Base-by-base conservation (phyloP, 2,888 invertebrate genomes). In the Epirrhoe tristata region DNA sequence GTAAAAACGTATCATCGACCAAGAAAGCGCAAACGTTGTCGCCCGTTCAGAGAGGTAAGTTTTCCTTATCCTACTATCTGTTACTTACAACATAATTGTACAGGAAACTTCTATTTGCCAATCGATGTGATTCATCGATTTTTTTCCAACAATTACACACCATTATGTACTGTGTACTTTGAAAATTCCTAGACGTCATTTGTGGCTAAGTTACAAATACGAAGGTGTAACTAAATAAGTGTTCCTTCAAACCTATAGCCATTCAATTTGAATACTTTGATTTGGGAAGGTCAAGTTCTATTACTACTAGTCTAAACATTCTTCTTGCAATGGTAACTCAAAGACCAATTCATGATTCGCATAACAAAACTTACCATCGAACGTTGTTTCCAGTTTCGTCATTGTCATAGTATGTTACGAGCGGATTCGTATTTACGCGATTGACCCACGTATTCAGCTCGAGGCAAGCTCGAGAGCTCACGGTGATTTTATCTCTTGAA, bases 21-120 rank as follows among this genome's bases (percentile, higher is more conserved):
- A 89, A 87, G 73, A 91, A 90, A 67, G 76, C 88, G 0, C 86
- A 84, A 66, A 85, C 89, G 0, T 71, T 87, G 53, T 86, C 91
- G 17, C 84, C 90, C 0, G 76, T 77, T 6, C 80, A 81, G 62
- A 88, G 78, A 84, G 85, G 93, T 92, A 77, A 73, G 83, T 71
- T 24, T 52, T 12, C 24, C 10, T 24, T n/a, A 39, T 34, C 46
- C 6, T 50, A 36, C 24, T 39, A 61, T 50, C 16, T 16, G 48
- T 48, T 14, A 14, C 16, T 48, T 14, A 14, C 16, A 16, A 48
- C 46, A 14, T 48, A 12, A 46, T 6, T 46, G 60, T 52, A 8
- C 43, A 31, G 58, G 51, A 53, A 36, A 59, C 31, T 55, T n/a
- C 16, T 57, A 58, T 58, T 57, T 46, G 7, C 16, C 43, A 32